Evolutionary conservation across 2,113 vertebrate species (phyloP).

Genomic region (Coptodon rendalli): DNA sequence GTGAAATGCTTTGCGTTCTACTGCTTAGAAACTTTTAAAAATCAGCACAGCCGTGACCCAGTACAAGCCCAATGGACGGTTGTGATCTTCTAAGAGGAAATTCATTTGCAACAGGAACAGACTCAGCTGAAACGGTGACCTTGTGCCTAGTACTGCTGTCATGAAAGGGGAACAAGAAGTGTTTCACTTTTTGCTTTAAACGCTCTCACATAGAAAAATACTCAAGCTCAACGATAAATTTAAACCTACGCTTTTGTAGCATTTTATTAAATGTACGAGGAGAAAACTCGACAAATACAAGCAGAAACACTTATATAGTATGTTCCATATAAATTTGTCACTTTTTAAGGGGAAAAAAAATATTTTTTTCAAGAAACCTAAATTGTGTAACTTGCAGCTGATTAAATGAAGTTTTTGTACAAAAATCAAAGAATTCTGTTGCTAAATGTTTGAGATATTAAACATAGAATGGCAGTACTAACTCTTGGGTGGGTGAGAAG

Average conservation of each 20-base stretch:
- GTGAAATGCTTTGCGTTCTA: rapidly evolving
- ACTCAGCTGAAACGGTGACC: background rate
- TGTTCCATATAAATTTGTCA: rapidly evolving
- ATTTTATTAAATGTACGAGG: background rate
- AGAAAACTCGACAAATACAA: background rate
- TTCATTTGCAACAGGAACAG: background rate
- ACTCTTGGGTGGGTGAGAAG: background rate
- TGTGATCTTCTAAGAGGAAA: background rate
- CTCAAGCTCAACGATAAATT: rapidly evolving
- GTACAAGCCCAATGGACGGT: background rate
- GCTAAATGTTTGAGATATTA: background rate
- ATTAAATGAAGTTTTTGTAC: background rate
- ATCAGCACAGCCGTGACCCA: background rate
- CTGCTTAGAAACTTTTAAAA: background rate
- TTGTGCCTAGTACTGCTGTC: background rate
- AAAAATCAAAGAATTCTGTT: background rate
- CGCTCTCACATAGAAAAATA: background rate
- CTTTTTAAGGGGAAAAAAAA: background rate
- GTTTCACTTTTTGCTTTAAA: background rate
- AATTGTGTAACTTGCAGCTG: background rate
- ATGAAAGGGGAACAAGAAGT: background rate
- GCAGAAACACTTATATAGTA: background rate
- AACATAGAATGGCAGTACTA: background rate
- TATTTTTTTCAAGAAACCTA: background rate
- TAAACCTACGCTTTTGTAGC: background rate